Evolutionary conservation across 2,888 invertebrate species (phyloP).

Genomic region (Prosopocoilus inquinatus): DNA sequence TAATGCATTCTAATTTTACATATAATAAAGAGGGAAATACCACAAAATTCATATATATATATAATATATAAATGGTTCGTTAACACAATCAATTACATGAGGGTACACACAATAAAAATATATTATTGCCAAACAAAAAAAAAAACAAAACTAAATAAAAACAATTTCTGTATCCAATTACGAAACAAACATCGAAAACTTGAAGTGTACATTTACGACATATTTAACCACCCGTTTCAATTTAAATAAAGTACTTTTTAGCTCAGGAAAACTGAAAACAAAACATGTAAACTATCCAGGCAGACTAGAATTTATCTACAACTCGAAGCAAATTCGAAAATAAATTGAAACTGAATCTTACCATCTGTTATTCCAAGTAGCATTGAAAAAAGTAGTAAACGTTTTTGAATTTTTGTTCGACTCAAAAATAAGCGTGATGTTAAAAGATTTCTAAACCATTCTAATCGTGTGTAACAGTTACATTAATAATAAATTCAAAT

Average conservation of each 20-base stretch:
- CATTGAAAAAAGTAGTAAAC: conserved; percentile 45
- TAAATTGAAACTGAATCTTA: conserved; percentile 49
- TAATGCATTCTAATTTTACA: conserved; percentile 23
- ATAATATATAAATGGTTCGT: too few relatives aligned
- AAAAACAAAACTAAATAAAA: too few relatives aligned
- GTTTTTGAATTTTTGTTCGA: conserved; percentile 35
- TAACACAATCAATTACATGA: too few relatives aligned
- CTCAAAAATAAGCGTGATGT: conserved; percentile 33
- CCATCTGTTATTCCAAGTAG: conserved; percentile 53
- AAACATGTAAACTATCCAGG: conserved; percentile 27
- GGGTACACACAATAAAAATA: too few relatives aligned
- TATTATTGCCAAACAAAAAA: too few relatives aligned
- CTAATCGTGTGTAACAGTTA: too few relatives aligned
- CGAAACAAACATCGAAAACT: too few relatives aligned
- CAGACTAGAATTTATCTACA: conserved; percentile 32
- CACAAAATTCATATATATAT: too few relatives aligned
- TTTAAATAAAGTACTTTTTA: conserved; percentile 15
- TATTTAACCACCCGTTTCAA: conserved; percentile 20
- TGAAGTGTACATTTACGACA: too few relatives aligned
- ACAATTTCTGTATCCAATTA: too few relatives aligned
- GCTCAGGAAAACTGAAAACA: conserved; percentile 32
- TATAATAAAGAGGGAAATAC: neutral
- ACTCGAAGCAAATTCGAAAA: conserved; percentile 29
- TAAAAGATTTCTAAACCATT: neutral
- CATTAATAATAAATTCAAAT: too few relatives aligned